phyloP scores from a whole-genome alignment of 2,113 vertebrate genomes.

The Coptodon rendalli region DNA sequence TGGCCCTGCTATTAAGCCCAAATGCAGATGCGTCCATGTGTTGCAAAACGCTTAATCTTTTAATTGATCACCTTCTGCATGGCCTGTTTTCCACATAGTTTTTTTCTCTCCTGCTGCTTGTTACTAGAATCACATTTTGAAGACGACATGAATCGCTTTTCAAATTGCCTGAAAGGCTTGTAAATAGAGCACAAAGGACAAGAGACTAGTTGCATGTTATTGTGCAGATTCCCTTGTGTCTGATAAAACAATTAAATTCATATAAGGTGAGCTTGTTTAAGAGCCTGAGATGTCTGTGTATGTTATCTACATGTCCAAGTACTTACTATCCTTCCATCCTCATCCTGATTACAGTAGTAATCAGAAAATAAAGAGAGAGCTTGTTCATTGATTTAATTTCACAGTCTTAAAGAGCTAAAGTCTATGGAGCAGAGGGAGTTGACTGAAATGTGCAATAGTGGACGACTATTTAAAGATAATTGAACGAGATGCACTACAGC shows the following conservation, averaged over 20 bases:
- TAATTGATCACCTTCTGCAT: constrained; percentile 94
- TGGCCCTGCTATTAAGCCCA: constrained; percentile 86
- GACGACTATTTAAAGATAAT: background rate
- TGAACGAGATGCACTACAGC: background rate
- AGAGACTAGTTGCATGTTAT: constrained; percentile 10
- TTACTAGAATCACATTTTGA: constrained; percentile 70
- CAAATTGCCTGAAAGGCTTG: constrained; percentile 34
- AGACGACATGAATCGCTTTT: constrained; percentile 63
- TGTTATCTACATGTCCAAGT: background rate
- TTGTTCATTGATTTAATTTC: background rate
- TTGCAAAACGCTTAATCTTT: constrained; percentile 98
- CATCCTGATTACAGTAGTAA: background rate
- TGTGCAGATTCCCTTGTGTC: constrained; percentile 9
- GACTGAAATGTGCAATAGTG: background rate
- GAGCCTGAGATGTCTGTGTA: background rate
- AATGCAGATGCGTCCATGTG: constrained; percentile 88
- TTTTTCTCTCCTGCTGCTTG: constrained; percentile 12
- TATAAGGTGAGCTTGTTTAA: background rate
- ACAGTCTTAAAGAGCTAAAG: background rate
- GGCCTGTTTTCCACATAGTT: constrained; percentile 58
- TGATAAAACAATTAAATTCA: background rate
- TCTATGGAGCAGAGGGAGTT: background rate
- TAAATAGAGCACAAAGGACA: constrained; percentile 6
- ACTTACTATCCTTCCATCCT: background rate
- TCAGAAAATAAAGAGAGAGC: background rate